A percentile compares a stretch with the other conserved stretches of the same genome.
phyloP scores from a whole-genome alignment of 2,113 vertebrate genomes.

The Ancistrus triradiatus region DNA sequence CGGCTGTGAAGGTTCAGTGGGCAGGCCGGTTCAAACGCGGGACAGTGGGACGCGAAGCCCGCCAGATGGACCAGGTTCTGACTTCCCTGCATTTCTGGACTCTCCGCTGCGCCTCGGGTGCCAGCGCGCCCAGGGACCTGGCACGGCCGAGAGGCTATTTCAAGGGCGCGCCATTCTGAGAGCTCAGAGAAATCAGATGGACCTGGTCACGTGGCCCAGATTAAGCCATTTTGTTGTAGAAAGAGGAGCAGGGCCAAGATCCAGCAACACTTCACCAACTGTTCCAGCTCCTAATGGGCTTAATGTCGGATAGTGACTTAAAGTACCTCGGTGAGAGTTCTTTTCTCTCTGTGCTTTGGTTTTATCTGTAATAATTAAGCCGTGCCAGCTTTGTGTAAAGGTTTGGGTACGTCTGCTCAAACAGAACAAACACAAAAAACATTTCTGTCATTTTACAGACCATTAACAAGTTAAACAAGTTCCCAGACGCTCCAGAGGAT shows the following conservation, averaged over 20 bases:
- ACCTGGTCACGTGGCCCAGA: conserved; percentile 17
- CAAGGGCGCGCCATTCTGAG: conserved; percentile 30
- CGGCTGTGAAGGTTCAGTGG: neutral
- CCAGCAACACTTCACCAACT: conserved; percentile 33
- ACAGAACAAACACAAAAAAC: no score
- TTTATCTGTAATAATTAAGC: no score
- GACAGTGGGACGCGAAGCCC: conserved; percentile 29
- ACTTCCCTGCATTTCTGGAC: conserved; percentile 41
- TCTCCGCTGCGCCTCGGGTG: conserved; percentile 13
- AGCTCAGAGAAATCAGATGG: conserved; percentile 22
- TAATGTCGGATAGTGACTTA: no score
- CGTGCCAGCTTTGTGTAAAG: no score
- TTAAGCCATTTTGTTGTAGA: conserved; percentile 38
- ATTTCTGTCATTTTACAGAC: no score
- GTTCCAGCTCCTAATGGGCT: conserved; percentile 35
- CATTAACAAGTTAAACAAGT: no score
- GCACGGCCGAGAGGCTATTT: conserved; percentile 35
- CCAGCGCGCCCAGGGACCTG: conserved; percentile 36
- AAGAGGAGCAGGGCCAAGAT: neutral
- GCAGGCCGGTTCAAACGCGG: conserved; percentile 34
- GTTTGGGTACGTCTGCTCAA: no score
- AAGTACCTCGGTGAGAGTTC: no score
- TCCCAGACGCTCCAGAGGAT: no score
- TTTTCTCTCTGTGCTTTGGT: no score
- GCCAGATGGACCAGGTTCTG: conserved; percentile 53